Base-by-base conservation (phyloP, 1,140 invertebrate species). In the Zaprionus lachaisei region DNA sequence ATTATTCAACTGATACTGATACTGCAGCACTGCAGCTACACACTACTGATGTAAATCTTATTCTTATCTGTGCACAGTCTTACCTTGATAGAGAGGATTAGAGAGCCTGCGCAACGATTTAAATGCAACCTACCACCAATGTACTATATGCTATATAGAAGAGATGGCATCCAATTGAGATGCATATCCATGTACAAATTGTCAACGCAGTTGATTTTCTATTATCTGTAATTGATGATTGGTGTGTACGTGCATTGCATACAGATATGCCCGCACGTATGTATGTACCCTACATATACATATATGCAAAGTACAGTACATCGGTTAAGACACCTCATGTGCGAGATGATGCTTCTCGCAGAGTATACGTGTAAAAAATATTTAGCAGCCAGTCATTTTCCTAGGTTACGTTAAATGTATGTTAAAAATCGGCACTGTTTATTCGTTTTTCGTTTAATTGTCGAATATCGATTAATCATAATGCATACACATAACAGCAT, bases 171-270 rank as follows among this genome's bases (percentile, higher is more conserved):
- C 80, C 49, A 31, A 63, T 54, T 51, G 69, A 75, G 79, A 81
- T 89, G 64, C 70, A 73, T 34, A 49, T 77, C 76, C 71, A 72
- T 67, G 34, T 56, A 51, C 58, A 57, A 62, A 34, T 49, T 69
- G 68, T 71, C 75, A 80, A 28, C 62, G 72, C 57, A 60, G 47
- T 77, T 79, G 72, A 82, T 24, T 72, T 75, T 68, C 80, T 54
- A 71, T 72, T 71, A 81, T 76, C 61, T 87, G 63, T 89, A 87
- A 89, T 87, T 87, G 78, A 89, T 78, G 24, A 26, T 26, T 26
- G 24, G 67, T 56, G 31, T 17, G 47, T 85, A 73, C 70, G 78
- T 83, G 80, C 80, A 60, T 68, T 84, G 81, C 68, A 71, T 80
- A 73, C 47, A 63, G 22, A 64, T 64, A 51, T 34, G 31, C 9